Base-by-base conservation (phyloP, 1,140 invertebrate species). In the Gryllus bimaculatus region DNA sequence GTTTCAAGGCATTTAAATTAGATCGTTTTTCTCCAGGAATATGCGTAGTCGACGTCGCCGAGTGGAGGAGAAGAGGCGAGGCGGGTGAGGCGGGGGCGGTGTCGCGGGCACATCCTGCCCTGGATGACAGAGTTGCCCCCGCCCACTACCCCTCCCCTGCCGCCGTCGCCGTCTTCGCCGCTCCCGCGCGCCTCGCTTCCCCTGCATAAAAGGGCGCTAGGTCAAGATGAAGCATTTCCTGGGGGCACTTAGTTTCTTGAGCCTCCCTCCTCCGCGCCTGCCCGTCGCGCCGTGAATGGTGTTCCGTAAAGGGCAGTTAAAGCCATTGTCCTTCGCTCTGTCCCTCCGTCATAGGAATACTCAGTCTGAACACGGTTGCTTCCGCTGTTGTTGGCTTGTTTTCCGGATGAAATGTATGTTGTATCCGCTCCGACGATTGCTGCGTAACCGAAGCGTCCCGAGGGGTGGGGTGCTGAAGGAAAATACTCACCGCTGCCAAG, bases 151-250 rank as follows among this genome's bases (percentile, higher is more conserved):
- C 18, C 54, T 7, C 1, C 18, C 54, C 54, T 7, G 0, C 18
- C 54, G n/a, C n/a, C n/a, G n/a, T n/a, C 54, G 7, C 26, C 26
- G 18, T 66, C 54, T 18, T 66, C 18, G 54, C 10, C 18, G 54
- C 10, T 66, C 54, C 54, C 26, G 54, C 10, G 10, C 54, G 54
- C 18, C 54, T 66, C 10, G 54, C 18, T 10, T 66, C 54, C 54
- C 54, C 54, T 66, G 54, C 54, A 66, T 66, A 66, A 66, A 66
- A 66, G 54, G 54, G 54, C 54, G 54, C 54, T 66, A 66, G 54
- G 54, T 66, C 54, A 66, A 66, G 54, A 66, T 66, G 54, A 66
- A 66, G 54, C 54, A 66, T 66, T 66, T 66, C 54, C 54, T 66
- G 54, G 54, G 54, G 54, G 54, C 18, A 66, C 54, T 66, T 66